Base-by-base conservation (phyloP, 1,140 invertebrate species). In the Leptoteleia sp. region DNA sequence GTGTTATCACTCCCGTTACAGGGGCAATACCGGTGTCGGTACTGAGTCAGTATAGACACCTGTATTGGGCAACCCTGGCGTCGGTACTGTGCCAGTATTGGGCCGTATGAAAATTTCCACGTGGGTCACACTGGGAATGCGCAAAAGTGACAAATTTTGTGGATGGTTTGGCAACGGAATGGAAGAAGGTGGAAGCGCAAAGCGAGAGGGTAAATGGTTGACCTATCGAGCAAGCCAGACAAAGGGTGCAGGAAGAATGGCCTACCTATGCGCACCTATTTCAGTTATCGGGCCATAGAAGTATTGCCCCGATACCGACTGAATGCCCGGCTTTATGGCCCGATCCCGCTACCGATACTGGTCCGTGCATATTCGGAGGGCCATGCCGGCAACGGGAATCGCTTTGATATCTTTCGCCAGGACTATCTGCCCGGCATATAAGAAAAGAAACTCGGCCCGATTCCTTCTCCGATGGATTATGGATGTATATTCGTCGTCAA, bases 241-340 rank as follows among this genome's bases (percentile, higher is more conserved):
- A 87, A 88, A 87, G 86, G 80, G 76, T 79, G 71, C 47, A 80
- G 80, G 82, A 85, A 88, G 85, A 87, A 84, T 84, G 82, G 85
- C 72, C 83, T 80, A 82, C 77, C 83, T 83, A 82, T 85, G 79
- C 73, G 50, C 76, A 77, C 80, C 84, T 85, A 85, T 85, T 87
- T 84, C 83, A 83, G 81, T 87, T 88, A 89, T 88, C 86, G 79
- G 83, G 79, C 76, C 79, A 78, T 80, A 82, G 83, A 85, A 85
- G 83, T 87, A 86, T 86, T 87, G 84, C 83, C 55, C 79, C 78
- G 86, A 87, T 88, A 88, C 79, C 81, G 79, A 86, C 81, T 86
- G 86, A 89, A 88, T 87, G 84, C 81, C 83, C 71, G 82, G 84
- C 83, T 88, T 89, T 89, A 89, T 87, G 82, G 83, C 68, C 79